Evolutionary conservation across 2,113 vertebrate species (phyloP), one percentile per base, ranked within the genome.

Genomic region (Fregata magnificens): DNA sequence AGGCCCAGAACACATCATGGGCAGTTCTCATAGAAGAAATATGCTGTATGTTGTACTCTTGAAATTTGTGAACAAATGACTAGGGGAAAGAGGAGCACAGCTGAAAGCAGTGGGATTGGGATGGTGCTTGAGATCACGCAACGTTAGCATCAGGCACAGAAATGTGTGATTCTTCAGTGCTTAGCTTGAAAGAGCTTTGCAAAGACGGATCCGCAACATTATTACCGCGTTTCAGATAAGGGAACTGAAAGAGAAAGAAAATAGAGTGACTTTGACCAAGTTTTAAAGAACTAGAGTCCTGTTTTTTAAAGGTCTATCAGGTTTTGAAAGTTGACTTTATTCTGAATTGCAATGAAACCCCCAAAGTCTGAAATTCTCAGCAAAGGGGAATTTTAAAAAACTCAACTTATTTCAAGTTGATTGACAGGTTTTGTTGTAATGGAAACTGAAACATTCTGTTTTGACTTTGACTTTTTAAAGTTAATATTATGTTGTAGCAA

Each of bases 361-460:
- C 19, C 17, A 10, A 92, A 89, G 31, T 49, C 78, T 94, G 81
- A 78, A 88, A 67, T 69, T 89, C 21, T 61, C 77, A 49, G 40
- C 8, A 79, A 94, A 87, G 25, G 31, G 24, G 32, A 88, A 84
- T 69, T 34, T 3, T 45, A 73, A 66, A 73, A 78, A 61, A 10
- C 21, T 55, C 72, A 82, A 19, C 0, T 2, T 56, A 69, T 71
- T 95, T 91, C 89, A 85, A 78, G 26, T 16, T 89, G 88, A 91
- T 79, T 92, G 94, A 87, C 65, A 85, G 61, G 16, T 93, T 95
- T 94, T 61, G 34, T 92, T 87, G 69, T 89, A 91, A 91, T 31
- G 34, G 69, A 86, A 93, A 93, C 24, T 1, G 53, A 91, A 95
- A 91, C 40, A 89, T 62, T 94, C 52, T 89, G 47, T 6, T 95